Conservation (phyloP, 2,797 vertebrate species). For the Anabacerthia variegaticeps region DNA sequence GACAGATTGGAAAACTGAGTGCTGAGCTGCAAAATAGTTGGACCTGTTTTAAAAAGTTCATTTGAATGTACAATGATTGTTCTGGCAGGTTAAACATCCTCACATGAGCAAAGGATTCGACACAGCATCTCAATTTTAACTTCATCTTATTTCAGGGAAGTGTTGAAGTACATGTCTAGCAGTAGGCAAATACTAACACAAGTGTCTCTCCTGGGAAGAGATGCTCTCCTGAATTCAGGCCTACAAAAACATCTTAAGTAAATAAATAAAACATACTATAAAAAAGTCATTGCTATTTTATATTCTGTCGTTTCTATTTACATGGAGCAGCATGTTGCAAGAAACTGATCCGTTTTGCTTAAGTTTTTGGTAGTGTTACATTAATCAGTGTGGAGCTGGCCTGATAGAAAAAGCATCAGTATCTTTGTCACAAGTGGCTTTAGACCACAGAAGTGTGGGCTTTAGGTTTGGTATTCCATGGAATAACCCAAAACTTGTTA, state of each 20-base stretch:
- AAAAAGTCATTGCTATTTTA: not conserved
- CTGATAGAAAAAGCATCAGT: not conserved
- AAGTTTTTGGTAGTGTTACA: not conserved
- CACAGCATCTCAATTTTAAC: not conserved
- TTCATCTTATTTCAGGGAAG: not conserved
- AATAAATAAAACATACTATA: not conserved
- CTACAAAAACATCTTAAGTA: not conserved
- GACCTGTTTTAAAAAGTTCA: not conserved
- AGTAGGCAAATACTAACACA: not conserved
- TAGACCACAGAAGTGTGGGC: not conserved
- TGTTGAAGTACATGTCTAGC: not conserved
- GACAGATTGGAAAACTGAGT: not conserved
- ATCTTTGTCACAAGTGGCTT: not conserved
- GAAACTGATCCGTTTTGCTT: not conserved
- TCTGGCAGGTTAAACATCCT: not conserved
- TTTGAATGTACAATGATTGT: not conserved
- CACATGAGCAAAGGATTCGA: fast-evolving
- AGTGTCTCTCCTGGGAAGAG: not conserved
- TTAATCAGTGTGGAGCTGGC: not conserved
- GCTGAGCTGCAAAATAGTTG: not conserved
- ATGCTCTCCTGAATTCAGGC: not conserved
- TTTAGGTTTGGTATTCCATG: not conserved
- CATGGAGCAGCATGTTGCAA: fast-evolving
- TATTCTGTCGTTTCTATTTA: not conserved
- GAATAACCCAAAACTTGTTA: not conserved